Evolutionary conservation across 2,113 vertebrate genomes (phyloP).

Genomic region (Oncorhynchus mykiss): DNA sequence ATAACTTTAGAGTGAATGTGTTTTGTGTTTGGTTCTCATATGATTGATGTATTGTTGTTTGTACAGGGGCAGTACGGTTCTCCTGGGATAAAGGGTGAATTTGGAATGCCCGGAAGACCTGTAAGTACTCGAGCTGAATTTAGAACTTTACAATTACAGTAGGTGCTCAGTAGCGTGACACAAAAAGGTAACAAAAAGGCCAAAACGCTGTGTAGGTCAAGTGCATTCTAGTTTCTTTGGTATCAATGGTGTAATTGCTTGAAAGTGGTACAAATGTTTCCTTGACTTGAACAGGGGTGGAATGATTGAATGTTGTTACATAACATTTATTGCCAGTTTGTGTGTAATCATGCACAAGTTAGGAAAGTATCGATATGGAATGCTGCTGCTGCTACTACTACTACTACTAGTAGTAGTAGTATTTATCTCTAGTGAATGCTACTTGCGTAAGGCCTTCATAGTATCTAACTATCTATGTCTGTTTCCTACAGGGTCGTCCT

Average conservation of each 20-base stretch:
- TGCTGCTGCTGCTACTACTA: too few species aligned
- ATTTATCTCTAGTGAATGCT: too few species aligned
- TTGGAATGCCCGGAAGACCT: conserved; percentile 91
- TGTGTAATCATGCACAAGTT: too few species aligned
- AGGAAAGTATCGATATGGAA: too few species aligned
- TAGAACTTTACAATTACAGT: neutral
- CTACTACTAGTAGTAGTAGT: too few species aligned
- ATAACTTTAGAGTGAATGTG: too few species aligned
- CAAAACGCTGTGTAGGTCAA: neutral
- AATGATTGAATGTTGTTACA: too few species aligned
- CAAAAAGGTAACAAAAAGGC: neutral
- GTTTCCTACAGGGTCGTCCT: conserved; percentile 82
- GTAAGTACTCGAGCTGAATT: conserved; percentile 71
- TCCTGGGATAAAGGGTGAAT: conserved; percentile 88
- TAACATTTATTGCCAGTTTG: too few species aligned
- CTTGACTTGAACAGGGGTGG: too few species aligned
- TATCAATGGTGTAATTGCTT: neutral
- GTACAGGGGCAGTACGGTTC: conserved; percentile 79
- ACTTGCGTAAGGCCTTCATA: too few species aligned
- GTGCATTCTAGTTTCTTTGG: neutral
- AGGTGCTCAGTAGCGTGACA: neutral
- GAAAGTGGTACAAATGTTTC: neutral
- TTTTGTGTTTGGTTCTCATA: conserved; percentile 3
- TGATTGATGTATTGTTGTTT: neutral
- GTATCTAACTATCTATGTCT: neutral